phyloP scores from a whole-genome alignment of 37 sponge, comb jelly and placozoan species.

The Ephydatia muelleri region DNA sequence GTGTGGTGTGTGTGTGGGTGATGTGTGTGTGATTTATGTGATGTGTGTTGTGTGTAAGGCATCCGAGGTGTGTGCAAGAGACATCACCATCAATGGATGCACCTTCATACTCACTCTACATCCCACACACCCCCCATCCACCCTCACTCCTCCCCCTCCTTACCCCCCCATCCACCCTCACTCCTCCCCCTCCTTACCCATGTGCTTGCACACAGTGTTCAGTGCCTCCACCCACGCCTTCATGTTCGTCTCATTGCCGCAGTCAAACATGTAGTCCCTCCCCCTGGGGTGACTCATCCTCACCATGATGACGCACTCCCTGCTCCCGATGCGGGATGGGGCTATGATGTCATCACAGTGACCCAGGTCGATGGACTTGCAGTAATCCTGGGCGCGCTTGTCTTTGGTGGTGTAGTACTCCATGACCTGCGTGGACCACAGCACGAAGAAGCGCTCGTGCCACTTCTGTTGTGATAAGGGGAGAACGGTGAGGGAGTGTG shows the following conservation, averaged over 20 bases:
- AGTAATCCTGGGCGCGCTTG: conserved; percentile 54
- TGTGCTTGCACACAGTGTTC: conserved; percentile 51
- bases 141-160: neutral
- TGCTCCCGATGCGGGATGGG: conserved; percentile 15
- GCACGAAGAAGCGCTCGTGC: conserved; percentile 65
- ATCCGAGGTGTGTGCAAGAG: too few species aligned
- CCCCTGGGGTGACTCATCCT: neutral
- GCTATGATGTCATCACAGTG: conserved; percentile 65
- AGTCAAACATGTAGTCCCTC: conserved; percentile 55
- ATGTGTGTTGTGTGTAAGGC: too few species aligned
- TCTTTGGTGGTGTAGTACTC: conserved; percentile 56
- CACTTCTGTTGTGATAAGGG: too few species aligned
- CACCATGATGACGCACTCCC: conserved; percentile 43
- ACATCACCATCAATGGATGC: too few species aligned
- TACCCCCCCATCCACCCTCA: conserved; percentile 18
- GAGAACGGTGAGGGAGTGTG: neutral
- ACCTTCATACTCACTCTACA: too few species aligned
- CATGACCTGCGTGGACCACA: conserved; percentile 41
- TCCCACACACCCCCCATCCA: too few species aligned
- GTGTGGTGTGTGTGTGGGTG: too few species aligned
- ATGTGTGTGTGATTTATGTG: too few species aligned
- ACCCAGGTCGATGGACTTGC: conserved; percentile 59
- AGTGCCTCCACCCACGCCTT: conserved; percentile 45
- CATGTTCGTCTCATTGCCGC: conserved; percentile 34
- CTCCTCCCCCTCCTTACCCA: conserved; percentile 7